Evolutionary conservation across 2,113 vertebrate species (phyloP).

Genomic region (Hoplias malabaricus): DNA sequence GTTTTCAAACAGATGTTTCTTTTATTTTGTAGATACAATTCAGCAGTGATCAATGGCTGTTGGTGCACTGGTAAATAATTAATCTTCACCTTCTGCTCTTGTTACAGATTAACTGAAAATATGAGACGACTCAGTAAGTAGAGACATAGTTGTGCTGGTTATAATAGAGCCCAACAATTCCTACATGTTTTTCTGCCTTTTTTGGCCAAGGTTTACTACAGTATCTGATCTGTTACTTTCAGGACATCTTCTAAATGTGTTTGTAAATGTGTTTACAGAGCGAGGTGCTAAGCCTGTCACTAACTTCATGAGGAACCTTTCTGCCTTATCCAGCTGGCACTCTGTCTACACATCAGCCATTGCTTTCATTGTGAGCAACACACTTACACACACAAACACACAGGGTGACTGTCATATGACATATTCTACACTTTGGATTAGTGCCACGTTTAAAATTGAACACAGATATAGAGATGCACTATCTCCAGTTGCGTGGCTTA

Average conservation of each 20-base stretch:
- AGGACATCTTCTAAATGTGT: background rate
- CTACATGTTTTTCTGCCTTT: background rate
- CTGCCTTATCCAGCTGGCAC: conserved; percentile 96
- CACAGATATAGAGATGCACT: too few species aligned
- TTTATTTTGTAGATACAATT: background rate
- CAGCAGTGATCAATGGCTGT: background rate
- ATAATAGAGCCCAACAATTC: background rate
- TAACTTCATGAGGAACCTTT: conserved; percentile 93
- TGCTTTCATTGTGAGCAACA: conserved; percentile 88
- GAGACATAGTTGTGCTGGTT: background rate
- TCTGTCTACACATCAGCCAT: conserved; percentile 96
- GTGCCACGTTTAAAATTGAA: too few species aligned
- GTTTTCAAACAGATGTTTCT: background rate
- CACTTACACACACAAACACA: background rate
- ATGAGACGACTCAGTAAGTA: conserved; percentile 96
- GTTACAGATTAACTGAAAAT: conserved; percentile 90
- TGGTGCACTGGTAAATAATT: background rate
- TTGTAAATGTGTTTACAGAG: conserved; percentile 72
- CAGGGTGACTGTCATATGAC: too few species aligned
- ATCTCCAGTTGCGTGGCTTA: too few species aligned
- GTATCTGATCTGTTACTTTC: background rate
- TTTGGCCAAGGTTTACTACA: background rate
- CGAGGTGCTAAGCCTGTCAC: conserved; percentile 93
- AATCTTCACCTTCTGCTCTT: conserved; percentile 40
- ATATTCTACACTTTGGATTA: too few species aligned